These are phyloP conservation scores for human (Homo sapiens) DNA, from an alignment of 2,113 vertebrate species.

Conservation along the genomic window DNA sequence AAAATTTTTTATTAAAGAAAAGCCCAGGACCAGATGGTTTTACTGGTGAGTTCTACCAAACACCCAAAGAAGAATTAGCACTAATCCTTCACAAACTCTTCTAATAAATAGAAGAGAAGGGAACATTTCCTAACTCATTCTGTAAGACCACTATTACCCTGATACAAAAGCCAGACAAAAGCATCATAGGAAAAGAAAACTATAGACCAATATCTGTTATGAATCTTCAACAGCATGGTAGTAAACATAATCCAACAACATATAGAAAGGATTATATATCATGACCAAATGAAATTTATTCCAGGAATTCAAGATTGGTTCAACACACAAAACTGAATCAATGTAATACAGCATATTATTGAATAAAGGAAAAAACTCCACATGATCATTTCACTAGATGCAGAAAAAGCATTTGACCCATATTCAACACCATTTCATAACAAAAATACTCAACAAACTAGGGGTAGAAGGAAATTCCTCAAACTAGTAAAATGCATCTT, in stretches of 20 bases:
- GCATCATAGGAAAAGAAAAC: not conserved
- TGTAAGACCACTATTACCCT: not conserved
- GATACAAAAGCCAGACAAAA: conserved; percentile 2
- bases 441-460: not conserved
- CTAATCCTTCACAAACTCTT: not conserved
- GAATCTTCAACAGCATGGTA: not conserved
- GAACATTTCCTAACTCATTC: not conserved
- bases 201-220: not conserved
- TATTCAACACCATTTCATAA: not conserved
- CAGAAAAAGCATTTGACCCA: not conserved
- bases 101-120: not conserved
- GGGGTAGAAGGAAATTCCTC: not conserved
- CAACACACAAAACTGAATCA: not conserved
- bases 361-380: not conserved
- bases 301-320: not conserved
- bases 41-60: not conserved
- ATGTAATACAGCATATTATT: not conserved
- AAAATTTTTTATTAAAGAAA: not conserved
- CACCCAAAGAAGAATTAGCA: not conserved
- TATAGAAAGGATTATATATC: not conserved
- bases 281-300: not conserved
- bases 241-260: not conserved
- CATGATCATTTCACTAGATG: not conserved
- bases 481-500: not conserved
- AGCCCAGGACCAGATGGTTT: not conserved